A percentile compares a stretch with the other conserved stretches of the same genome.
phyloP scores from a whole-genome alignment of 2,888 invertebrate genomes.

The Eupithecia centaureata region DNA sequence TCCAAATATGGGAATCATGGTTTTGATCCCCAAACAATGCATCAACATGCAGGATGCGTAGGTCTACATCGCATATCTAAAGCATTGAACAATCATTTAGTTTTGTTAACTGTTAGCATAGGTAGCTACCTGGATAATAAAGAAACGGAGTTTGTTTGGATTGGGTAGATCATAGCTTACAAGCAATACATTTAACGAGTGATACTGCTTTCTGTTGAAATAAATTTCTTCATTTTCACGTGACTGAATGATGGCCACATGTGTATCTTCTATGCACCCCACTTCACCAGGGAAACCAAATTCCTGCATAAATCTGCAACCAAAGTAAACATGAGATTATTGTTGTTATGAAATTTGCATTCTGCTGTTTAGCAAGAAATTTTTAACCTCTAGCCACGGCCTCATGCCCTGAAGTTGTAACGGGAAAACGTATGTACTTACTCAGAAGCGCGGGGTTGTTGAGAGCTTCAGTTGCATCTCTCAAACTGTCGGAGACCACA shows the following conservation, averaged over 20 bases:
- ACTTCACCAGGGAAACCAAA: neutral
- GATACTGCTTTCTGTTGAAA: constrained; percentile 28
- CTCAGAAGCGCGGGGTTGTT: neutral
- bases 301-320: no score
- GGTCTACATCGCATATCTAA: constrained; percentile 8
- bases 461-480: neutral
- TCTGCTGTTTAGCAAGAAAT: no score
- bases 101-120: no score
- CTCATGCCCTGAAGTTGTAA: no score
- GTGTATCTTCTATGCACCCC: constrained; percentile 24
- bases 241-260: constrained; percentile 29
- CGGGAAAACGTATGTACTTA: no score
- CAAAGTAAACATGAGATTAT: no score
- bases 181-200: constrained; percentile 23
- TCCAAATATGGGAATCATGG: constrained; percentile 10
- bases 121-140: neutral
- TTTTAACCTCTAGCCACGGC: no score
- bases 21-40: neutral
- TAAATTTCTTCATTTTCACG: constrained; percentile 27
- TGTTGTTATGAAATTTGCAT: no score
- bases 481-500: neutral
- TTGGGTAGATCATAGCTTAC: neutral
- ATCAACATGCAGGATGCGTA: constrained; percentile 12
- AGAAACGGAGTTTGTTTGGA: neutral
- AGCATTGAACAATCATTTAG: neutral